A percentile compares a stretch with the other conserved stretches of the same genome.
phyloP scores from a whole-genome alignment of 2,888 invertebrate species.

The Celastrina argiolus region DNA sequence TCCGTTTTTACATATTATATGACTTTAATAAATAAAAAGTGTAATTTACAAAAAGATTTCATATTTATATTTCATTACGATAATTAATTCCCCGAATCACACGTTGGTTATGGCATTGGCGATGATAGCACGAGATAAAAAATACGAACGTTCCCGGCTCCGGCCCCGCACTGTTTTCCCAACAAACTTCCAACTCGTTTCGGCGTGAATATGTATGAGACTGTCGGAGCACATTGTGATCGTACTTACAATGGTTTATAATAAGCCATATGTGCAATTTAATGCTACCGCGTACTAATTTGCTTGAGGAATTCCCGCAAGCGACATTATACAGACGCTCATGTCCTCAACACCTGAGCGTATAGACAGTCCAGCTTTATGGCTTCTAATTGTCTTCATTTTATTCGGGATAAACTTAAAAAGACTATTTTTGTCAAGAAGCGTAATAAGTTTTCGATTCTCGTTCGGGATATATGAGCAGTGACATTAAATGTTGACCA shows the following conservation, averaged over 20 bases:
- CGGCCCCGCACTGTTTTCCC: neutral
- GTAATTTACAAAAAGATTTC: too few species aligned
- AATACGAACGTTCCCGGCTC: neutral
- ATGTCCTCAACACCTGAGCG: neutral
- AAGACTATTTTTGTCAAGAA: too few species aligned
- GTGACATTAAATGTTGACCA: too few species aligned
- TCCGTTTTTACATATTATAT: too few species aligned
- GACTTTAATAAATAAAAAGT: too few species aligned
- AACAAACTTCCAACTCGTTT: conserved; percentile 18
- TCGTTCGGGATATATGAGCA: too few species aligned
- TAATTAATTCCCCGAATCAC: neutral
- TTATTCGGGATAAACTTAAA: too few species aligned
- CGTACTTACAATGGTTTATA: conserved; percentile 13
- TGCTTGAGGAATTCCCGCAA: neutral
- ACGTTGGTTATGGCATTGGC: neutral
- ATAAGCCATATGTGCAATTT: conserved; percentile 9
- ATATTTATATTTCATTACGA: too few species aligned
- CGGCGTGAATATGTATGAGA: conserved; percentile 15
- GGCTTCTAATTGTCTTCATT: neutral
- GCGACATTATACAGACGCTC: neutral
- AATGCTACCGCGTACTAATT: conserved; percentile 3
- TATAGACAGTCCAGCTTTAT: neutral
- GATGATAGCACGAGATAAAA: neutral
- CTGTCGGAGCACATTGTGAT: conserved; percentile 14
- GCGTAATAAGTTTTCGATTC: too few species aligned